Evolutionary conservation across 2,797 vertebrate genomes (phyloP).

Genomic region (Ispidina lecontei): DNA sequence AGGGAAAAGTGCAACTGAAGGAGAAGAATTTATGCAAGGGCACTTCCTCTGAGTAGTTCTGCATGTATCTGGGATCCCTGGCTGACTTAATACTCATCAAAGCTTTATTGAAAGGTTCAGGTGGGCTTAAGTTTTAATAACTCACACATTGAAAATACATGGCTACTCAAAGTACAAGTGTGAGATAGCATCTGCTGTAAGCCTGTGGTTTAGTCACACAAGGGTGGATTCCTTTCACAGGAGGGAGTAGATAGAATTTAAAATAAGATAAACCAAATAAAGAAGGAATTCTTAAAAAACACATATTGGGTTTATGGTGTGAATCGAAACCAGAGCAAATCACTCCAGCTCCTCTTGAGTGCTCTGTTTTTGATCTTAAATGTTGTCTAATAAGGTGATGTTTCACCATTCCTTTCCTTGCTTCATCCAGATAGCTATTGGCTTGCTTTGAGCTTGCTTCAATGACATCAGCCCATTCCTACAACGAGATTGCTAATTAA

Average conservation of each 20-base stretch:
- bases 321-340: not conserved
- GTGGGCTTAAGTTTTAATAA: not conserved
- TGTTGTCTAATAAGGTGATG: not conserved
- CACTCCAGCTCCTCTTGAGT: accelerated
- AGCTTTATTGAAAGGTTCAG: not conserved
- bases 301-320: not conserved
- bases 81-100: not conserved
- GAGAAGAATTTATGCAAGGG: not conserved
- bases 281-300: not conserved
- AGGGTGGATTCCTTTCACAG: not conserved
- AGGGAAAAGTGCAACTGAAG: not conserved
- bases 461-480: not conserved
- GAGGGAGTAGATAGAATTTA: not conserved
- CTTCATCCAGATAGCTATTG: not conserved
- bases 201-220: not conserved
- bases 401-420: not conserved
- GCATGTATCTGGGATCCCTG: not conserved
- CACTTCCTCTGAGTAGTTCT: not conserved
- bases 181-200: not conserved
- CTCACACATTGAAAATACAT: not conserved
- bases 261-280: not conserved
- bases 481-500: not conserved
- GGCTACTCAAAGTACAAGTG: not conserved
- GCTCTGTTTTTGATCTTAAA: not conserved
- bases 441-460: not conserved